phyloP scores from a whole-genome alignment of 1,140 invertebrate genomes.

The Latrodectus geometricus region DNA sequence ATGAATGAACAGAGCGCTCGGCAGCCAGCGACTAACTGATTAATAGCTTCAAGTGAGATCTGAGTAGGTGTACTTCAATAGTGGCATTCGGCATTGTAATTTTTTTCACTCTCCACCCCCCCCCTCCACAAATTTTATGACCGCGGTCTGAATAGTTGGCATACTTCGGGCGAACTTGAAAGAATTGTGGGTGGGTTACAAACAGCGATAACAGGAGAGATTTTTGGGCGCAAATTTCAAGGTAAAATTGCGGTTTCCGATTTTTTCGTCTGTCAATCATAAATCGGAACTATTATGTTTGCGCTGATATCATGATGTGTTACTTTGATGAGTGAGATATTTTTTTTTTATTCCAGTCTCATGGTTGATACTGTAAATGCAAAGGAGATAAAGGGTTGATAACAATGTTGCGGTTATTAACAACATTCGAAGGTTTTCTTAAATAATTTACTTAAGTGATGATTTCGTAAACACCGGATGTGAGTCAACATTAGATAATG shows the following conservation, averaged over 20 bases:
- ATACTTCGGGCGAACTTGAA: conserved; percentile 39
- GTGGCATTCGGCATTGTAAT: background rate
- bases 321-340: background rate
- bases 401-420: background rate
- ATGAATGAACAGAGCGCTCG: conserved; percentile 34
- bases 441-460: background rate
- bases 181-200: conserved; percentile 16
- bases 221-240: conserved; percentile 25
- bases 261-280: conserved; percentile 10
- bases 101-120: background rate
- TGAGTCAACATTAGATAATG: background rate
- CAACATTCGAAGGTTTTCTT: background rate
- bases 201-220: conserved; percentile 21
- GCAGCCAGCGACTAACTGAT: conserved; percentile 39
- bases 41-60: conserved; percentile 41
- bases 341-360: no score
- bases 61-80: conserved; percentile 45
- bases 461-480: background rate
- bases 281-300: background rate
- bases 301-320: conserved; percentile 11
- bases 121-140: conserved; percentile 18
- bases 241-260: conserved; percentile 38
- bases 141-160: conserved; percentile 46
- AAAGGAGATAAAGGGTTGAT: background rate
- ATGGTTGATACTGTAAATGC: background rate